Evolutionary conservation across 2,797 vertebrate genomes (phyloP), one percentile per base, ranked within the genome.

Genomic region (Mastacembelus armatus): DNA sequence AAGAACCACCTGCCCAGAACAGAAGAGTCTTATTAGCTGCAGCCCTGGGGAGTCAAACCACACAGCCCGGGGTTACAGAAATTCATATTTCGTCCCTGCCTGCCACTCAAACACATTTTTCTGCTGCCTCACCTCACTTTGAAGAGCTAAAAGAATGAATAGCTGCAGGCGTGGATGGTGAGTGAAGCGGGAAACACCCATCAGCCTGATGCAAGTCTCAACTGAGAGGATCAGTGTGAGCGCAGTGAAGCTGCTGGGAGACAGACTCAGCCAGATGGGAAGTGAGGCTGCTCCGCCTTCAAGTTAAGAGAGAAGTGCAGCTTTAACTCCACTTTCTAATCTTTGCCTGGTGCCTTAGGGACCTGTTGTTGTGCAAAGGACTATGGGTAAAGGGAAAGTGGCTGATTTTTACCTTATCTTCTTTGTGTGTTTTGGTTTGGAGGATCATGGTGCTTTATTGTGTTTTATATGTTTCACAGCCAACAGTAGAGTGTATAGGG

Each of bases 111-210:
- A 54, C 47, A 10, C 72, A 74, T 76, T 55, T 74, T 73, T 71
- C 63, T 74, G 70, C 74, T 57, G 87, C 83, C 90, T 85, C 74
- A 76, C 81, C 86, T 92, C 89, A 50, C 89, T 89, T 89, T 83
- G 90, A 73, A 84, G 86, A 65, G 44, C 11, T 10, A 77, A 77
- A 79, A 83, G 85, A 90, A 90, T 85, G 86, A 85, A 88, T 86
- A 80, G 88, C 86, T 81, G 74, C 80, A 80, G 89, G 84, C 79
- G 29, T 54, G 80, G 65, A 82, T 26, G 70, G 78, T 67, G 67
- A 84, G 73, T 48, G 81, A 77, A 19, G 82, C 56, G 70, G 82
- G 85, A 84, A 85, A 90, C 91, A 91, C 90, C 89, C 91, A 87
- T 68, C 80, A 62, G 54, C 48, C 59, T 54, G 10, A 66, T 73